Conservation (phyloP, 2,113 vertebrate species). For the Megaleporinus macrocephalus region DNA sequence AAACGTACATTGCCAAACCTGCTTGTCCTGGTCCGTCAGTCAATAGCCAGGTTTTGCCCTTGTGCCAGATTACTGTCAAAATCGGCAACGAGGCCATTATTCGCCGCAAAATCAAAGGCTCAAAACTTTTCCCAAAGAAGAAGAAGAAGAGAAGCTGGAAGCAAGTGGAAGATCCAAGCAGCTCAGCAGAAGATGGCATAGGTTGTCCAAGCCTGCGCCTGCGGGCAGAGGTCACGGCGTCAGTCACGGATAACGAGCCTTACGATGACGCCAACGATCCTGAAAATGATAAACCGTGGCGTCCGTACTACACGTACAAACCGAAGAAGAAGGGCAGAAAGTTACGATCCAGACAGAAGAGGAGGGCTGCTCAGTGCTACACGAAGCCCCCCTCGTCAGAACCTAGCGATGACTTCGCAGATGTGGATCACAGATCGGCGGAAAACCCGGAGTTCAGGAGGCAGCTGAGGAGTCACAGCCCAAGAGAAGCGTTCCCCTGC, state of each 20-base stretch:
- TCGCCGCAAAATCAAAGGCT: conserved; percentile 90
- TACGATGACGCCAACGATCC: conserved; percentile 89
- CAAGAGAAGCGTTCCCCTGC: conserved; percentile 82
- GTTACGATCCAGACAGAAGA: conserved; percentile 83
- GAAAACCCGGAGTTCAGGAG: conserved; percentile 69
- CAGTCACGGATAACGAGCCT: conserved; percentile 75
- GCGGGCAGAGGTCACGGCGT: conserved; percentile 71
- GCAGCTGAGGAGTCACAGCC: conserved; percentile 76
- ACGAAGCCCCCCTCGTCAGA: conserved; percentile 57
- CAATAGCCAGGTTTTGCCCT: conserved; percentile 85
- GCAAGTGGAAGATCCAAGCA: conserved; percentile 49
- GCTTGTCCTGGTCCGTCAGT: conserved; percentile 91
- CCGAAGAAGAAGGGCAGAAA: conserved; percentile 94
- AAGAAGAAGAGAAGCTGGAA: conserved; percentile 74
- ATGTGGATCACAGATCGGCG: conserved; percentile 51
- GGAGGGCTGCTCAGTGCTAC: conserved; percentile 65
- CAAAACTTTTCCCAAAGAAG: conserved; percentile 90
- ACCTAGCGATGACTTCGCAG: conserved; percentile 53
- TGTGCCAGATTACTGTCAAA: conserved; percentile 98
- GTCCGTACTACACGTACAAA: conserved; percentile 97
- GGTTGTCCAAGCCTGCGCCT: conserved; percentile 75
- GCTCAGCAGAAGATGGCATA: conserved; percentile 61
- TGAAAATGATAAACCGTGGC: conserved; percentile 93
- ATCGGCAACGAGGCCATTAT: conserved; percentile 97
- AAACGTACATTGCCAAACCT: conserved; percentile 96